These are phyloP conservation scores for Drosophila sp. DNA, from an alignment of 1,140 invertebrate genomes.

Conservation along the genomic window DNA sequence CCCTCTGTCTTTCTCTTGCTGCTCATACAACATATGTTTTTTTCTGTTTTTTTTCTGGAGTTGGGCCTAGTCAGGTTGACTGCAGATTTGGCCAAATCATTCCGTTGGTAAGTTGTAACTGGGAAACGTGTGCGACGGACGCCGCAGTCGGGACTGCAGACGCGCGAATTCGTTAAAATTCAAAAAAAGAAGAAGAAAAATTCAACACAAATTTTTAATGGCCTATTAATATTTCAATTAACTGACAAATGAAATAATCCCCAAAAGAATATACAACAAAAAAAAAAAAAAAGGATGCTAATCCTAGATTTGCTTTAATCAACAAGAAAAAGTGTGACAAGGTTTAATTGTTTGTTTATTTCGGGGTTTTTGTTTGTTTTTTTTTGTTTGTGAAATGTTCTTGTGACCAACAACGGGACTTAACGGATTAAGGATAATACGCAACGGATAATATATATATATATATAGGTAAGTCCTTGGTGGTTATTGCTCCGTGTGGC, in stretches of 20 bases:
- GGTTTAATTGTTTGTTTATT: conserved; percentile 9
- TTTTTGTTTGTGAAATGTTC: conserved; percentile 14
- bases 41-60: background rate
- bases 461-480: conserved; percentile 1
- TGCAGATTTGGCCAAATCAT: conserved; percentile 72
- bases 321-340: background rate
- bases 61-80: conserved; percentile 49
- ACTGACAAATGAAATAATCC: conserved; percentile 1
- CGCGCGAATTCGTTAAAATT: conserved; percentile 17
- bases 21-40: conserved; percentile 40
- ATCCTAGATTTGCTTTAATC: conserved; percentile 1
- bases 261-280: background rate
- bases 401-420: background rate
- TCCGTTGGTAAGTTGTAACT: conserved; percentile 71
- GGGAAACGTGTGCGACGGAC: conserved; percentile 66
- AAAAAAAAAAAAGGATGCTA: background rate
- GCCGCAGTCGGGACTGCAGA: conserved; percentile 3
- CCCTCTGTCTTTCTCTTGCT: conserved; percentile 22
- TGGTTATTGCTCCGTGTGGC: background rate
- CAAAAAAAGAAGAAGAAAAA: no score
- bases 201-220: background rate
- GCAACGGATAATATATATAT: background rate
- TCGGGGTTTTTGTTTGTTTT: conserved; percentile 32
- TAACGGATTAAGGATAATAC: background rate
- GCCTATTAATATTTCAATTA: conserved; percentile 22